phyloP scores from a whole-genome alignment of 2,797 vertebrate species.

The Spea hammondii region DNA sequence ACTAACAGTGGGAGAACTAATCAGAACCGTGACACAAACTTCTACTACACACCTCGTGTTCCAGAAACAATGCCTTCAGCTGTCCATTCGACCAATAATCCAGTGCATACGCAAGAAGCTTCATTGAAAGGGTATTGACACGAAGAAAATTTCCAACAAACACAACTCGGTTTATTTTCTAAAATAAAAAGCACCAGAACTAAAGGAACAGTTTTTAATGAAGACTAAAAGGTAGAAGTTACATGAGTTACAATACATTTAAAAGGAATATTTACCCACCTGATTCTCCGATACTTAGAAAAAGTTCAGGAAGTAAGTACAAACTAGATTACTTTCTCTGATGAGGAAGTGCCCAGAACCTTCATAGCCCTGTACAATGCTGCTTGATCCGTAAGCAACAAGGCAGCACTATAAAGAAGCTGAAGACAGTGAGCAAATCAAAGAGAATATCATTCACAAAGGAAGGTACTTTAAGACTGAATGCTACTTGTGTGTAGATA shows the following conservation, averaged over 20 bases:
- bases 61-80: constrained; percentile 78
- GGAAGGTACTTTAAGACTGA: too few relatives aligned
- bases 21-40: neutral
- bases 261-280: too few relatives aligned
- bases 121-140: constrained; percentile 81
- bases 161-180: constrained; percentile 81
- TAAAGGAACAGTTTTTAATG: constrained; percentile 1
- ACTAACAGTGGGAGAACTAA: too few relatives aligned
- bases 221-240: too few relatives aligned
- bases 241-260: too few relatives aligned
- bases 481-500: too few relatives aligned
- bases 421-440: constrained; percentile 67
- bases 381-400: constrained; percentile 84
- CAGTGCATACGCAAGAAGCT: constrained; percentile 79
- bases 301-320: neutral
- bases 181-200: constrained; percentile 27
- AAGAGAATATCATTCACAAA: too few relatives aligned
- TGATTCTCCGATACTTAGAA: too few relatives aligned
- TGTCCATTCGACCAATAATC: constrained; percentile 82
- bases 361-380: constrained; percentile 90
- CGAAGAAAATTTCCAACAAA: constrained; percentile 82
- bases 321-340: neutral
- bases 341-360: constrained; percentile 62
- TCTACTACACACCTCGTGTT: constrained; percentile 71
- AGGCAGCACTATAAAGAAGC: constrained; percentile 89